These are phyloP conservation scores for Lepidochitona cinerea DNA, from an alignment of 2,888 invertebrate species.

Conservation along the genomic window DNA sequence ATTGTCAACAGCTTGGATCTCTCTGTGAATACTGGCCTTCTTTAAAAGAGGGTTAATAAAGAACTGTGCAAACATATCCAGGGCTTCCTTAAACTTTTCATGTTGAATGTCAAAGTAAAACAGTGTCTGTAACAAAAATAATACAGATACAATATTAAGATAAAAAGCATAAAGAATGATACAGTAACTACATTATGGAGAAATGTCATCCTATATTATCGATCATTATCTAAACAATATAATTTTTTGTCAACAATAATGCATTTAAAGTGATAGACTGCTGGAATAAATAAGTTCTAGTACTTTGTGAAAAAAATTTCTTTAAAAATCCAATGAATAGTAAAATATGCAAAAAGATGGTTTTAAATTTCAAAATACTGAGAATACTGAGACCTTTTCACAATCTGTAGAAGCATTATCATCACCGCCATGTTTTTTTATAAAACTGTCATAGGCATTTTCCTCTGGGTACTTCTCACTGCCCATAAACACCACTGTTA, in stretches of 20 bases:
- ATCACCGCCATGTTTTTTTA: conserved; percentile 82
- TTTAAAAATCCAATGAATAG: no score
- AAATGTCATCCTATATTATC: no score
- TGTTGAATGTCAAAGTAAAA: conserved; percentile 92
- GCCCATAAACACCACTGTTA: conserved; percentile 90
- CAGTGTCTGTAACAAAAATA: conserved; percentile 75
- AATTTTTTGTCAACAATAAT: no score
- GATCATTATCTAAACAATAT: no score
- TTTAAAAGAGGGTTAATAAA: conserved; percentile 89
- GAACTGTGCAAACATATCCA: conserved; percentile 91
- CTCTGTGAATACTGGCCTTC: conserved; percentile 87
- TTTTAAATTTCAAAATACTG: no score
- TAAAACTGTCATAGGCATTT: conserved; percentile 86
- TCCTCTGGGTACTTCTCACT: conserved; percentile 89
- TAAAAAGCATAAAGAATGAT: background rate
- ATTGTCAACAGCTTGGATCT: conserved; percentile 89
- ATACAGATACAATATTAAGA: background rate
- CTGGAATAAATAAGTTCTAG: no score
- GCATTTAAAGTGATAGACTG: no score
- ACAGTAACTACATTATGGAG: no score
- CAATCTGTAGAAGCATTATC: conserved; percentile 91
- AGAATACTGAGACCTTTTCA: conserved; percentile 76
- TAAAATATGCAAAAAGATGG: no score
- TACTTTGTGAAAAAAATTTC: no score
- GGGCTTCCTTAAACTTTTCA: conserved; percentile 80